Base-by-base conservation (phyloP, 1,140 invertebrate species). In the Drosophila sulfurigaster region DNA sequence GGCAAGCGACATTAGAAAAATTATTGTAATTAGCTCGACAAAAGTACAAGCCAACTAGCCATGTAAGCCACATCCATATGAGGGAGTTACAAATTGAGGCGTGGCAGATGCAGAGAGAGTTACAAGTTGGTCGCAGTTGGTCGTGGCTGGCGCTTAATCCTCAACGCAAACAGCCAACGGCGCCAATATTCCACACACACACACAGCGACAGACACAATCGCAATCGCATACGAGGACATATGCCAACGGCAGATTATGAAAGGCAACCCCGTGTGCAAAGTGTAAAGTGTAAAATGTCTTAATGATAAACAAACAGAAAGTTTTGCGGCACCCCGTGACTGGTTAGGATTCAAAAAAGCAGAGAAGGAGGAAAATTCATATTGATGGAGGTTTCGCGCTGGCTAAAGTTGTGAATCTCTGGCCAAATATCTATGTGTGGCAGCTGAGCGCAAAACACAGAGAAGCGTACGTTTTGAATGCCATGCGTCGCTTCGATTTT, bases 301-400 rank as follows among this genome's bases (percentile, higher is more conserved):
- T 88, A 88, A 88, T 88, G 83, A 88, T 88, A 88, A 88, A 88
- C 83, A 88, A 88, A 88, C 83, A 88, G 83, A 88, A 88, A 88
- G 87, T 79, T 45, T 88, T 88, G 76, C 63, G 70, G 73, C 77
- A 65, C 41, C 64, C 62, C 46, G 45, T 64, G 54, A 30, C 48
- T 79, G 83, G 83, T 80, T 88, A 78, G 83, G 76, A 88, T 88
- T 63, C 52, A 46, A 45, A 35, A 4, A 3, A 25, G 58, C 28
- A 11, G 43, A 45, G 15, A 11, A 46, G n/a, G n/a, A 10, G 15
- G 48, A 10, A 8, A 4, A 68, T 49, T 52, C 57, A 38, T 68
- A 82, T 78, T 82, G 80, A 78, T 70, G 71, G 20, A 20, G 43
- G 80, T 54, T 32, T 32, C 20, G 28, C 43, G 46, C 54, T 75